Evolutionary conservation across 2,888 invertebrate genomes (phyloP).

Genomic region (Drosophila neoperkinsi): DNA sequence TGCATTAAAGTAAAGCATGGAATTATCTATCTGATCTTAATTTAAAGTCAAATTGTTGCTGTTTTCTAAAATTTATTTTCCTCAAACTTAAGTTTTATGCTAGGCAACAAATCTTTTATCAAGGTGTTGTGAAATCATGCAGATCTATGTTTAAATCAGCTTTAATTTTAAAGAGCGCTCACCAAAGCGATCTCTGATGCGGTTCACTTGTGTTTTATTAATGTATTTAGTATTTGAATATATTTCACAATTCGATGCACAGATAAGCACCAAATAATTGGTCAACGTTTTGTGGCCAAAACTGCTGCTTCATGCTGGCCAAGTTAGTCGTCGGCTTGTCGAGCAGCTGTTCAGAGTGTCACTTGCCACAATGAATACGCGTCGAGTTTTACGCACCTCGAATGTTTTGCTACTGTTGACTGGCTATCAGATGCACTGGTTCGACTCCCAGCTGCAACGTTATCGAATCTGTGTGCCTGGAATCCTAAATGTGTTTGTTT

Average conservation of each 20-base stretch:
- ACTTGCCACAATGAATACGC: slow-evolving; percentile 40
- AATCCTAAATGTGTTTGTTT: slow-evolving; percentile 37
- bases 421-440: slow-evolving; percentile 65
- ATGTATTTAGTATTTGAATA: slow-evolving; percentile 7
- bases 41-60: neutral
- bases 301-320: neutral
- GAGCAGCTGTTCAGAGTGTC: slow-evolving; percentile 1
- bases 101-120: neutral
- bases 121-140: neutral
- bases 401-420: slow-evolving; percentile 56
- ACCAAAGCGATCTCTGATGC: slow-evolving; percentile 1
- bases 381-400: slow-evolving; percentile 50
- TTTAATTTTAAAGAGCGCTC: neutral
- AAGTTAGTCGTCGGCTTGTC: slow-evolving; percentile 17
- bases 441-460: slow-evolving; percentile 44
- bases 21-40: neutral
- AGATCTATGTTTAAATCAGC: neutral
- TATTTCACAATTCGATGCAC: slow-evolving; percentile 38
- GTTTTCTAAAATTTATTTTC: no score
- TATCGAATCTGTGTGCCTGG: slow-evolving; percentile 51
- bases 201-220: slow-evolving; percentile 37
- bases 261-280: slow-evolving; percentile 43
- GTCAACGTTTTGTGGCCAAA: slow-evolving; percentile 4
- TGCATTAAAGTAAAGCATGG: neutral
- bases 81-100: neutral